phyloP scores from a whole-genome alignment of 2,888 invertebrate species.

The Drosophila mercatorum region DNA sequence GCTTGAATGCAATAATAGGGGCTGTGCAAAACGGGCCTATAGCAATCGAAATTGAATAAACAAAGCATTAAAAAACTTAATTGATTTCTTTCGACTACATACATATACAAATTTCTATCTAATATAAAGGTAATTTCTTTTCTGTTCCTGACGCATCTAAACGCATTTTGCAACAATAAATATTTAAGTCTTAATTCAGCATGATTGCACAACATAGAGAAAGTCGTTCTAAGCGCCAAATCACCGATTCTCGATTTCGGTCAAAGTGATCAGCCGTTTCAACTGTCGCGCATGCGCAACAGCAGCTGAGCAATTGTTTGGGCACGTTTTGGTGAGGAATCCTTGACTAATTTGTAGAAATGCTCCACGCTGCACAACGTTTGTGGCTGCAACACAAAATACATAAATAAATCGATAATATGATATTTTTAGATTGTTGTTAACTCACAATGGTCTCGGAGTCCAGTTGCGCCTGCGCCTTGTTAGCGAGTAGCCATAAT shows the following conservation, averaged over 20 bases:
- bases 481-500: conserved; percentile 92
- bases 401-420: background rate
- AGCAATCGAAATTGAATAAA: conserved; percentile 63
- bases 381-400: conserved; percentile 58
- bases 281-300: conserved; percentile 71
- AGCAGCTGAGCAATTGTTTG: conserved; percentile 65
- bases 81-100: conserved; percentile 3
- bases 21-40: conserved; percentile 38
- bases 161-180: conserved; percentile 20
- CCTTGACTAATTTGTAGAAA: conserved; percentile 66
- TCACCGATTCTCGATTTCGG: conserved; percentile 4
- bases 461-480: conserved; percentile 86
- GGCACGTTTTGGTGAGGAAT: conserved; percentile 61
- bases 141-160: conserved; percentile 14
- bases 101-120: background rate
- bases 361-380: conserved; percentile 74
- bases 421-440: background rate
- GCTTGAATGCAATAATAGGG: conserved; percentile 34
- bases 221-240: conserved; percentile 15
- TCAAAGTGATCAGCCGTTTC: conserved; percentile 13
- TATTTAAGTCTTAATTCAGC: conserved; percentile 57
- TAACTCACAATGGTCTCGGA: conserved; percentile 83
- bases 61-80: conserved; percentile 23
- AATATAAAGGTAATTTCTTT: background rate
- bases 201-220: conserved; percentile 42